Evolutionary conservation across 1,140 invertebrate genomes (phyloP), one percentile per base, ranked within the genome.

Genomic region (Hylaeus volcanicus): DNA sequence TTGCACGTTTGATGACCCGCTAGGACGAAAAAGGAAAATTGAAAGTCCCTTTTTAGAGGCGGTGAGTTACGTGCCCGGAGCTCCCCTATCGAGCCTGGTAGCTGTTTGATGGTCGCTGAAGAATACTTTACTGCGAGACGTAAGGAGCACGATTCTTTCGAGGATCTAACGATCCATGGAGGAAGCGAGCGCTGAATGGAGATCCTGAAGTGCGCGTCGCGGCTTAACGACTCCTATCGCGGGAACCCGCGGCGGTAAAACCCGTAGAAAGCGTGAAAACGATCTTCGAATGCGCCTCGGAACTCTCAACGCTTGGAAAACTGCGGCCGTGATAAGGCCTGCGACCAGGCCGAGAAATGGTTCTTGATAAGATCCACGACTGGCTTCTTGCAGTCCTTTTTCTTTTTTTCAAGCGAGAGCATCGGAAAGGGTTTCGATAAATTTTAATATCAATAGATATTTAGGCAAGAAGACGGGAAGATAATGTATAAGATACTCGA

Each of bases 281-380:
- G 51, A 39, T 65, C 51, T 76, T 81, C 64, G 73, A 66, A 74
- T 43, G 73, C 26, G 41, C 12, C 53, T 45, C 56, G 5, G 6
- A 11, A 14, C 51, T 39, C 43, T 74, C 77, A 76, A 81, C 55
- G 56, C 48, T 55, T 41, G 83, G 73, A 77, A 86, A 86, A 86
- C 74, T 58, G 56, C 56, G 55, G 55, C 58, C 37, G 45, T 53
- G 74, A 78, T 56, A 56, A 74, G 37, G 48, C 3, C 26, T 8
- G 61, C 8, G 12, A 51, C 51, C 9, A n/a, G 2, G 2, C 8
- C 1, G 1, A 1, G 26, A 11, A 12, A 11, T 4, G 11, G 3
- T 12, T 1, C 5, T 2, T 37, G 65, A 26, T 45, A 45, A 6
- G 26, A 26, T 26, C 26, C 26, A 26, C 26, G 26, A 26, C 26